Evolutionary conservation across 92 coral and sea anemone genomes (phyloP).

Genomic region (Zoanthus sansibaricus): DNA sequence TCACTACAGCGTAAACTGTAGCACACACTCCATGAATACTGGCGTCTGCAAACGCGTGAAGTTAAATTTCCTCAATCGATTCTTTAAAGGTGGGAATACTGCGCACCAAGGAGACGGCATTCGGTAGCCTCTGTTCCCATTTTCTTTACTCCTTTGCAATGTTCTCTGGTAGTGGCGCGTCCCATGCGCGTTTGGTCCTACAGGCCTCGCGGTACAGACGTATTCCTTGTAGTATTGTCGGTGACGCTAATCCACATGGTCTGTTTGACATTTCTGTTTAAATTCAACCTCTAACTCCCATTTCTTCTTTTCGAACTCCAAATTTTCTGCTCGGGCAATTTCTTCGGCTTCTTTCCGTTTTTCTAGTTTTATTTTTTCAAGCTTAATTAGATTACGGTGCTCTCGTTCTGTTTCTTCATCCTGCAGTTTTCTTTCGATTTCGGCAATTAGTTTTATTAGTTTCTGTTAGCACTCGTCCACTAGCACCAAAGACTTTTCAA

Average conservation of each 20-base stretch:
- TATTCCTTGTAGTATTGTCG: neutral
- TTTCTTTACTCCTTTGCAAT: neutral
- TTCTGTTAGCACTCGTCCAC: too few species aligned
- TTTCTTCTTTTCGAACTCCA: too few species aligned
- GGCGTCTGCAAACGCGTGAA: slow-evolving; percentile 33
- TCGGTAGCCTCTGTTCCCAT: neutral
- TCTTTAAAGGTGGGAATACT: neutral
- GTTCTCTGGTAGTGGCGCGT: neutral
- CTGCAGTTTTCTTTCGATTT: too few species aligned
- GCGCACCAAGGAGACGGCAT: too few species aligned
- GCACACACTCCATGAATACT: neutral
- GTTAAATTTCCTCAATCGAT: slow-evolving; percentile 22
- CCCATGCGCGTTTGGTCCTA: slow-evolving; percentile 29
- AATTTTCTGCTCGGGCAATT: too few species aligned
- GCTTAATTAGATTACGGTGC: too few species aligned
- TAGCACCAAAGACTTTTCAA: too few species aligned
- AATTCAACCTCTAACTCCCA: too few species aligned
- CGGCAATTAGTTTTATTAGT: too few species aligned
- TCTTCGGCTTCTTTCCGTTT: too few species aligned
- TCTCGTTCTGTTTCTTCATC: too few species aligned
- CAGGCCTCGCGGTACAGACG: slow-evolving; percentile 16
- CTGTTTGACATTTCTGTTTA: too few species aligned
- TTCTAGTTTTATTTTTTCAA: neutral
- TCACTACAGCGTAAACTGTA: slow-evolving; percentile 36
- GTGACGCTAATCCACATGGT: slow-evolving; percentile 2